Percentiles rank a stretch among this genome's conserved stretches.
phyloP scores from a whole-genome alignment of 2,113 vertebrate genomes.

The Hemichromis elongatus region DNA sequence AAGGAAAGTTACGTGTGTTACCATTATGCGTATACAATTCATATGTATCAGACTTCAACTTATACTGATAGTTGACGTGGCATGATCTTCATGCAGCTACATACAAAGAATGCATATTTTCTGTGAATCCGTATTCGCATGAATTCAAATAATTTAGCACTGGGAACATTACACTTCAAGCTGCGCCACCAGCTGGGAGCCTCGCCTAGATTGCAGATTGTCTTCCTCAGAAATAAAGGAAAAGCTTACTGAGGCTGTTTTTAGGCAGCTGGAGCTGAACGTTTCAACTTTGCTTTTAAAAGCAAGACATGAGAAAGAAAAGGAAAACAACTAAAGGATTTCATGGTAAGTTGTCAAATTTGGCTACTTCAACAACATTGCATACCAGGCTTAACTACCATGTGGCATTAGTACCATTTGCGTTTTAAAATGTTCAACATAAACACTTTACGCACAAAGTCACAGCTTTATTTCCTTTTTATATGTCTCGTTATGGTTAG shows the following conservation, averaged over 20 bases:
- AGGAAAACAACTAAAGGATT: not conserved
- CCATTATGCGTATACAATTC: not conserved
- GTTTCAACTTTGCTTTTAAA: not conserved
- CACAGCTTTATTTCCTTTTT: not conserved
- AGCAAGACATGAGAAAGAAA: not conserved
- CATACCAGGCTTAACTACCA: no score
- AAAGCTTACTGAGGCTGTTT: not conserved
- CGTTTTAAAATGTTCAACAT: not conserved
- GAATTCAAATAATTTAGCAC: not conserved
- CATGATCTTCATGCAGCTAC: not conserved
- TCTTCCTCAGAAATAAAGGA: not conserved
- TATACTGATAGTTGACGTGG: not conserved
- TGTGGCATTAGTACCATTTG: not conserved
- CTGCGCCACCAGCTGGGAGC: not conserved
- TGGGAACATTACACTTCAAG: not conserved
- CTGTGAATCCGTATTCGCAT: not conserved
- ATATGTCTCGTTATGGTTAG: not conserved
- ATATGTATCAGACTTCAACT: not conserved
- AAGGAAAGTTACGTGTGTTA: not conserved
- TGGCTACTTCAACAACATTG: not conserved
- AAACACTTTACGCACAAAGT: not conserved
- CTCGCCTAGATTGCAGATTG: not conserved
- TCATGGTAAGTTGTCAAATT: not conserved
- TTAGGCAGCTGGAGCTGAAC: not conserved
- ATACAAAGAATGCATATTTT: not conserved